Base-by-base conservation (phyloP, 2,888 invertebrate species). In the Seira musarum region DNA sequence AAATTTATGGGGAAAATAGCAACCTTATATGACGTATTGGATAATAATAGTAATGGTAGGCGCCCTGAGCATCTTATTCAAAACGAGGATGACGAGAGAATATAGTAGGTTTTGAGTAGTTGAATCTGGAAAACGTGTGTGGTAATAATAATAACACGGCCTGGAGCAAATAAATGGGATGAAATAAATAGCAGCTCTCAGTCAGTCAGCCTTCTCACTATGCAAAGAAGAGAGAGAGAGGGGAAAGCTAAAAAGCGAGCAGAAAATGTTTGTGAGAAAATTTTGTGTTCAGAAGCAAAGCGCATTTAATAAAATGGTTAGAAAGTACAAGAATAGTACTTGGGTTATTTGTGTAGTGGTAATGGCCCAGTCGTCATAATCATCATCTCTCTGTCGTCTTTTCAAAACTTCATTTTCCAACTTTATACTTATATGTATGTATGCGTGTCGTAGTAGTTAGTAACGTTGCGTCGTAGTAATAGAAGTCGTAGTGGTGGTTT, bases 181-280 rank as follows among this genome's bases (percentile, higher is more conserved):
- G 67, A 67, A 67, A 67, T 67, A 46, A 67, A 49, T 67, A 49
- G 46, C 10, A n/a, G n/a, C n/a, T n/a, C n/a, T n/a, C n/a, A n/a
- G n/a, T n/a, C n/a, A n/a, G n/a, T n/a, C n/a, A n/a, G n/a, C n/a
- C n/a, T n/a, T n/a, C n/a, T n/a, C n/a, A n/a, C n/a, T n/a, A n/a
- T n/a, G n/a, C n/a, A 66, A 60, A 60, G 17, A 5, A 63, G 19
- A 22, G 10, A 6, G 60, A 10, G 8, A 17, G 5, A 17, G 63
- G 15, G 21, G 63, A 22, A 22, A 10, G 13, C n/a, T 22, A n/a
- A n/a, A n/a, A n/a, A n/a, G n/a, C n/a, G n/a, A n/a, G n/a, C n/a
- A n/a, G n/a, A n/a, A n/a, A n/a, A n/a, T n/a, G n/a, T n/a, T n/a
- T n/a, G n/a, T n/a, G n/a, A n/a, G n/a, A n/a, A n/a, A n/a, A n/a